Conservation (phyloP, 2,113 vertebrate species). For the Centropus bengalensis region DNA sequence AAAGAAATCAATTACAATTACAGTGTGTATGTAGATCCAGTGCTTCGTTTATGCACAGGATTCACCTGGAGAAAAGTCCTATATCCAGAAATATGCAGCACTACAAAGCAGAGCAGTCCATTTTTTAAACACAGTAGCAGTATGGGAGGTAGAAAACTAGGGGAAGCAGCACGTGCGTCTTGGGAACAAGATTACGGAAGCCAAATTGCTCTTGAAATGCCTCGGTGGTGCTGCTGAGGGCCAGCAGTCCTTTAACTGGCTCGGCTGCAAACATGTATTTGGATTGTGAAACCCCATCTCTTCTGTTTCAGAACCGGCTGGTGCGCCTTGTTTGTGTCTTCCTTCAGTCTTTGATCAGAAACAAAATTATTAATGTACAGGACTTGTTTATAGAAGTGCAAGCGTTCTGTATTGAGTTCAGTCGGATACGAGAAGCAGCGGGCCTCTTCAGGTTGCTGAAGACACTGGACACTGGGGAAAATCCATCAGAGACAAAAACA, state of each 20-base stretch:
- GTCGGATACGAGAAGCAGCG: constrained; percentile 95
- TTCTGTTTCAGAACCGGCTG: constrained; percentile 89
- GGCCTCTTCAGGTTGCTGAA: constrained; percentile 96
- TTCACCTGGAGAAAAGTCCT: neutral
- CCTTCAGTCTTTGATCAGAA: constrained; percentile 96
- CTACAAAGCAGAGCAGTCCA: neutral
- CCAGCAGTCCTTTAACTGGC: neutral
- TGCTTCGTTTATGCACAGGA: neutral
- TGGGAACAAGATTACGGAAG: neutral
- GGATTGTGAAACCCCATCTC: neutral
- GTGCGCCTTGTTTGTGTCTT: constrained; percentile 98
- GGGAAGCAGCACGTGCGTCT: neutral
- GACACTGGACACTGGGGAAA: constrained; percentile 95
- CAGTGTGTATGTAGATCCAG: neutral
- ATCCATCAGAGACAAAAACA: constrained; percentile 86
- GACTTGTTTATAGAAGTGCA: constrained; percentile 99
- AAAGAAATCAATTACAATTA: neutral
- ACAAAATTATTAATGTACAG: constrained; percentile 99
- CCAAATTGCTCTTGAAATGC: neutral
- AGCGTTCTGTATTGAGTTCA: constrained; percentile 99
- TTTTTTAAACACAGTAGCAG: neutral
- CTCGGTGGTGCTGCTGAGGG: neutral
- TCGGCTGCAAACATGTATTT: neutral
- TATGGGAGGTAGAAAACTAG: neutral
- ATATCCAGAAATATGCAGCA: neutral